Evolutionary conservation across 2,113 vertebrate species (phyloP), one percentile per base, ranked within the genome.

Genomic region (Empidonax alnorum): DNA sequence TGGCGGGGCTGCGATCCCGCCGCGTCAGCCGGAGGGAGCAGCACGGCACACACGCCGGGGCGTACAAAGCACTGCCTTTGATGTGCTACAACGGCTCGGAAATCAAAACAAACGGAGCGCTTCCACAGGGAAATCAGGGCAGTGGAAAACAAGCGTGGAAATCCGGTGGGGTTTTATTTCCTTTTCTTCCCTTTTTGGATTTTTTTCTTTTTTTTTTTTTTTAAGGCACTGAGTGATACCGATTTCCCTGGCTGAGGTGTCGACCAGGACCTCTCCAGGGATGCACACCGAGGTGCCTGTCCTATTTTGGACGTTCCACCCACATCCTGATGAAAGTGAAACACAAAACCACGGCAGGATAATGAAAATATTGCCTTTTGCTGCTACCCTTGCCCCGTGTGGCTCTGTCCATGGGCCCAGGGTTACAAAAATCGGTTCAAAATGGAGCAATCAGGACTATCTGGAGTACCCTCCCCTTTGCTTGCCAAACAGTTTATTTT

Each of bases 91-190:
- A 49, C 1, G 14, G 90, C 91, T 93, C 39, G 68, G 89, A 91
- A 96, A 94, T 87, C 37, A 95, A 97, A 97, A 94, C 85, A 97
- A 97, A 91, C 10, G 4, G 87, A 95, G 85, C 1, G 12, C 55
- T 91, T 68, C 37, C 66, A 94, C 19, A 9, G 42, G 63, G 94
- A 96, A 97, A 96, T 41, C 63, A 95, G 84, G 68, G 78, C 91
- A 96, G 80, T 8, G 37, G 85, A 94, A 97, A 96, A 89, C 66
- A 47, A 89, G 69, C 3, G 1, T 73, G 62, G 50, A 58, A 85
- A 84, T 94, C 63, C 68, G n/a, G 7, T 79, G 47, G 66, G 35
- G 15, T 21, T 52, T 87, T 77, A 84, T 61, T 33, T 49, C 19
- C 37, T 30, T 49, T 75, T 87, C 23, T 49, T 24, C 6, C 21